Conservation (phyloP, 2,888 invertebrate genomes). For the Podabrus alpinus region DNA sequence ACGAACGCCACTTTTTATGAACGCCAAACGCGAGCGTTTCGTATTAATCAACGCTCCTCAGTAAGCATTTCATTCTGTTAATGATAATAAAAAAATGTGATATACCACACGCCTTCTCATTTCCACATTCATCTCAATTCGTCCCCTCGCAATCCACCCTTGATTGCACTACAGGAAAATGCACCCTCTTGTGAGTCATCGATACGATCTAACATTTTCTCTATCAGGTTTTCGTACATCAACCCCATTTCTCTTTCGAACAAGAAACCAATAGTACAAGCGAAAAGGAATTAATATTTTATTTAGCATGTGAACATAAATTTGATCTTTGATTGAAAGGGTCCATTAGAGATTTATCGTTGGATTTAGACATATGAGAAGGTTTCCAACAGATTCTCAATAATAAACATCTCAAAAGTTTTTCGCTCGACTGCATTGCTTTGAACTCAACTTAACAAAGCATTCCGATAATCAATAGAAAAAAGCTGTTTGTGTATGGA, state of each 20-base stretch:
- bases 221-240: background rate
- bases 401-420: background rate
- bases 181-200: conserved; percentile 25
- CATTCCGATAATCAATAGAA: background rate
- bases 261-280: background rate
- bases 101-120: background rate
- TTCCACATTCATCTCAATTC: background rate
- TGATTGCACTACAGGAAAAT: conserved; percentile 13
- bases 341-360: background rate
- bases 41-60: background rate
- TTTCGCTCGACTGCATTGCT: background rate
- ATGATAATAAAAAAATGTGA: background rate
- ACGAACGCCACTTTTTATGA: background rate
- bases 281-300: background rate
- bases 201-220: conserved; percentile 9
- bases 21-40: background rate
- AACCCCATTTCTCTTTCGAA: background rate
- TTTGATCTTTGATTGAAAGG: conserved; percentile 1
- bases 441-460: background rate
- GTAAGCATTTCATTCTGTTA: background rate
- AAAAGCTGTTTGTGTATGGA: background rate
- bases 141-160: conserved; percentile 4
- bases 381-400: background rate
- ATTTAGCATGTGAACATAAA: background rate
- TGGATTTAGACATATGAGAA: background rate